phyloP scores from a whole-genome alignment of 2,888 invertebrate genomes.

The Macrosoma leucophasiata region DNA sequence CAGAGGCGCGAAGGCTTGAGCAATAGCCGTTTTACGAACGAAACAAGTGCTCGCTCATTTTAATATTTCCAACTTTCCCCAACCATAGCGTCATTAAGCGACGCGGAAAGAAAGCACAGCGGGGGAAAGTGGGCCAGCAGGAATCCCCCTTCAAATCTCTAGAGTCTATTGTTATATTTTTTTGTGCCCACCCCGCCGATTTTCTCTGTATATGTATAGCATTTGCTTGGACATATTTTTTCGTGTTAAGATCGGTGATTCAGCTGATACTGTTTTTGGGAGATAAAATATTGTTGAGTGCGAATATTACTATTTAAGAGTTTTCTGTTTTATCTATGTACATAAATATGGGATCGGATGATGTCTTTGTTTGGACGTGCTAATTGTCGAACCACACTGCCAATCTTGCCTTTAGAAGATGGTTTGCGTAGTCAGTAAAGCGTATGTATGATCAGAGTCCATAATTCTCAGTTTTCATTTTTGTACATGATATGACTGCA shows the following conservation, averaged over 20 bases:
- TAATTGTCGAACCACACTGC: too few relatives aligned
- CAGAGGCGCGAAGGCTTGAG: slow-evolving; percentile 57
- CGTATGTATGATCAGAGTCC: too few relatives aligned
- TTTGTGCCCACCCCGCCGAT: slow-evolving; percentile 41
- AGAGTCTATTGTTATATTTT: slow-evolving; percentile 60
- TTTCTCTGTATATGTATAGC: slow-evolving; percentile 32
- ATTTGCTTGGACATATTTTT: slow-evolving; percentile 30
- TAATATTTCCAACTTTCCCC: slow-evolving; percentile 68
- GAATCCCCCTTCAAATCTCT: slow-evolving; percentile 56
- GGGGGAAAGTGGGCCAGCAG: slow-evolving; percentile 54
- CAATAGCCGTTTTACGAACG: slow-evolving; percentile 59
- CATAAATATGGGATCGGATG: too few relatives aligned
- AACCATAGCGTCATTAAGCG: slow-evolving; percentile 60
- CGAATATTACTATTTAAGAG: slow-evolving; percentile 13
- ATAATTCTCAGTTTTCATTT: too few relatives aligned
- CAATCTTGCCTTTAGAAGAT: too few relatives aligned
- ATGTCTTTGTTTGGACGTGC: too few relatives aligned
- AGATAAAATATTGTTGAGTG: too few relatives aligned
- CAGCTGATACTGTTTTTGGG: slow-evolving; percentile 27
- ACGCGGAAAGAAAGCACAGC: slow-evolving; percentile 52
- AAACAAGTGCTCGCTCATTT: slow-evolving; percentile 73
- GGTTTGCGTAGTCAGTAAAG: too few relatives aligned
- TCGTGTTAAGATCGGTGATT: slow-evolving; percentile 28
- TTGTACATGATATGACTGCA: too few relatives aligned
- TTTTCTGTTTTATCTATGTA: too few relatives aligned